phyloP scores from a whole-genome alignment of 1,140 invertebrate genomes.

The Sinella curviseta region DNA sequence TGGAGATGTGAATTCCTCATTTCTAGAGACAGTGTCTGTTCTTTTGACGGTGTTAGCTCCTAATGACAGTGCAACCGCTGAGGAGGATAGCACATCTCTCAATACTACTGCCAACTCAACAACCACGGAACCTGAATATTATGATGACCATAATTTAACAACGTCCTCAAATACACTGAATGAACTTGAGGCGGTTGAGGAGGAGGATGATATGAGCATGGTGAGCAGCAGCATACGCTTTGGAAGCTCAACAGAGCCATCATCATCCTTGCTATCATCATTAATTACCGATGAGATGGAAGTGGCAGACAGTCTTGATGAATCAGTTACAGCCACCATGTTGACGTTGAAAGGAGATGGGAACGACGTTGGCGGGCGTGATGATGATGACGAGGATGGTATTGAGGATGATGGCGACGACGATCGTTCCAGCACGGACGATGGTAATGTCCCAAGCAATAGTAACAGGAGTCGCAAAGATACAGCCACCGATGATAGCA shows the following conservation, averaged over 20 bases:
- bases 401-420: no score
- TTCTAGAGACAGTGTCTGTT: background rate
- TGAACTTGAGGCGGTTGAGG: background rate
- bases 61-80: background rate
- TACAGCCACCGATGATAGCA: background rate
- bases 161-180: background rate
- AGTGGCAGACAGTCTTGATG: background rate
- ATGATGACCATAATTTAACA: background rate
- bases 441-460: no score
- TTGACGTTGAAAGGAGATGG: background rate
- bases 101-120: background rate
- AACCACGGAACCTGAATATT: conserved; percentile 9
- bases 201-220: background rate
- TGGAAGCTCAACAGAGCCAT: background rate
- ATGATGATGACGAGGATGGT: background rate
- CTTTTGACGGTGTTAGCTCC: conserved; percentile 10
- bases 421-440: background rate
- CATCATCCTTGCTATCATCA: background rate
- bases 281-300: conserved; percentile 4
- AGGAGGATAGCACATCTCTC: background rate
- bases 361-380: background rate
- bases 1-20: background rate
- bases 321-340: background rate
- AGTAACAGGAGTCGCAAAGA: background rate
- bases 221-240: background rate